Base-by-base conservation (phyloP, 2,113 vertebrate species). In the Passer montanus region DNA sequence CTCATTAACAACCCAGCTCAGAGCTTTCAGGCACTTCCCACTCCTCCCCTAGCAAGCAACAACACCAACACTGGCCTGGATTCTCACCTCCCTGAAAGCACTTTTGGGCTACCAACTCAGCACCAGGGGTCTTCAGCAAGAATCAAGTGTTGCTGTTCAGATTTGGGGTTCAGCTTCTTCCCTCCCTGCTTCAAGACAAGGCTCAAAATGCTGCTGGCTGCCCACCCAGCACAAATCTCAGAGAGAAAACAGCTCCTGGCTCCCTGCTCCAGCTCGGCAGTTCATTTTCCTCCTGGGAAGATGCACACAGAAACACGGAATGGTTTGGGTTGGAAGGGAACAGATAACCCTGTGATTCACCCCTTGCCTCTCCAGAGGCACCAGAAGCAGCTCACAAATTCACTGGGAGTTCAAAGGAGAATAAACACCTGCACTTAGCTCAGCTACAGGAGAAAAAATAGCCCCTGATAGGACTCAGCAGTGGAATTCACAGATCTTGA, bases 1-100 rank as follows among this genome's bases (percentile, higher is more conserved):
- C 56, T 95, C 89, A 73, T 92, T 87, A 97, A 46, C 52, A 94
- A 92, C 60, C 37, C 93, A 66, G 78, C 73, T 92, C 89, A 90
- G 77, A 90, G 82, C 69, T 81, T 87, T 13, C 86, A 84, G 50
- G 59, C 89, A 81, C 88, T 88, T 93, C 90, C 78, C 87, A 64
- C 87, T 95, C 79, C 72, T 83, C n/a, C 26, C 47, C 69, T 70
- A 19, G 31, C 59, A 69, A 56, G 66, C 21, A 81, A 30, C 66
- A 62, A 35, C 74, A 46, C 30, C 10, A 67, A n/a, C 62, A 3
- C 50, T 13, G 2, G 56, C 56, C 81, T 74, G 3, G 44, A 35
- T 93, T 89, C 73, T 43, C 86, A 37, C 77, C 53, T 81, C 91
- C 35, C 64, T 59, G 43, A 7, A 46, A 82, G 50, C 58, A 35